phyloP scores from a whole-genome alignment of 2,113 vertebrate species.

The Sphaerodactylus townsendi region DNA sequence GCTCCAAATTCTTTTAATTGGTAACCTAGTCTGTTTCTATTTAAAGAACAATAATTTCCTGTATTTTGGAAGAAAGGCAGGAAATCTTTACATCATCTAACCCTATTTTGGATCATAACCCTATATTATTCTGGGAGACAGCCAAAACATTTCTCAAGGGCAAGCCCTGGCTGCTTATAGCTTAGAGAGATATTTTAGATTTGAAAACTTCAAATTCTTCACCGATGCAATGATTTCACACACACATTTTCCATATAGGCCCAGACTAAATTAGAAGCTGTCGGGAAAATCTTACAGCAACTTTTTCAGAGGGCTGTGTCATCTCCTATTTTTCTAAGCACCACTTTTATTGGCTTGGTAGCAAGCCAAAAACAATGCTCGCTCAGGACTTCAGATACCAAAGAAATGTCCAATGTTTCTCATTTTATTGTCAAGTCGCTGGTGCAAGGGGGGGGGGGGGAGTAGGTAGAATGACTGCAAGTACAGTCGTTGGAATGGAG shows the following conservation, averaged over 20 bases:
- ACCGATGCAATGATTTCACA: constrained; percentile 43
- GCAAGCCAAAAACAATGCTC: constrained; percentile 30
- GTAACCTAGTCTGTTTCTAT: constrained; percentile 64
- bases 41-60: constrained; percentile 70
- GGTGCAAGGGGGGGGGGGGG: neutral
- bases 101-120: constrained; percentile 47
- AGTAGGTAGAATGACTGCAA: neutral
- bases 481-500: neutral
- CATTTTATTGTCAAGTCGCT: constrained; percentile 25
- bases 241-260: constrained; percentile 49
- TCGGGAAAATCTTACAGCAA: constrained; percentile 16
- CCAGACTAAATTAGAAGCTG: constrained; percentile 48
- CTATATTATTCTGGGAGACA: constrained; percentile 48
- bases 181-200: constrained; percentile 48
- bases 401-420: constrained; percentile 29
- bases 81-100: constrained; percentile 63
- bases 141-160: constrained; percentile 47
- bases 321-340: constrained; percentile 16
- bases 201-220: constrained; percentile 34
- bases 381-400: constrained; percentile 21
- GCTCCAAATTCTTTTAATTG: constrained; percentile 61
- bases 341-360: constrained; percentile 29
- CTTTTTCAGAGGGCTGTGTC: constrained; percentile 17
- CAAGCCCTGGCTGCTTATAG: constrained; percentile 43
- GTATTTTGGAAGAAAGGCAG: constrained; percentile 59